phyloP scores from a whole-genome alignment of 2,888 invertebrate species.

The Prosopocoilus inquinatus region DNA sequence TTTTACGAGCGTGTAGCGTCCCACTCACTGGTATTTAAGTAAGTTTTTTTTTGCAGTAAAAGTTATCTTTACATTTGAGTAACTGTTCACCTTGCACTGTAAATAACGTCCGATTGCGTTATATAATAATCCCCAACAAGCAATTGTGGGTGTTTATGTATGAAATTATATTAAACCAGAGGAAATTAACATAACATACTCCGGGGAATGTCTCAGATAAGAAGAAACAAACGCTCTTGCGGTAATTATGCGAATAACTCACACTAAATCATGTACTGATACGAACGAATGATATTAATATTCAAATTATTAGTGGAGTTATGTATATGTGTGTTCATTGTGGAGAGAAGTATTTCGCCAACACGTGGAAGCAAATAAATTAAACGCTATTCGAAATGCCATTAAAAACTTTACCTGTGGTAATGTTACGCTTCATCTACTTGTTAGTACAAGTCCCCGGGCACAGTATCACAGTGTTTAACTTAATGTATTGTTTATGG shows the following conservation, averaged over 20 bases:
- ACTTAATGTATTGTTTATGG: constrained; percentile 12
- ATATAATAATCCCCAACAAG: constrained; percentile 1
- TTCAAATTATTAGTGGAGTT: constrained; percentile 1
- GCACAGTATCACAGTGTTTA: constrained; percentile 9
- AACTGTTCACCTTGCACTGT: too few species aligned
- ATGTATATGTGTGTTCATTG: not conserved
- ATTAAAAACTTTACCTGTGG: constrained; percentile 2
- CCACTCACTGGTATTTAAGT: too few species aligned
- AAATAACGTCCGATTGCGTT: too few species aligned
- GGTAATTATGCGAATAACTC: constrained; percentile 15
- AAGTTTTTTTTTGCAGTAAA: too few species aligned
- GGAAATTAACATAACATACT: constrained; percentile 11
- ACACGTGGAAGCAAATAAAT: constrained; percentile 5
- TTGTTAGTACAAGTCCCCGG: constrained; percentile 22
- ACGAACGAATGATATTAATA: constrained; percentile 11
- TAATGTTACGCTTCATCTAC: constrained; percentile 26
- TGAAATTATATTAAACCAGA: constrained; percentile 7
- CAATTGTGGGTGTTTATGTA: constrained; percentile 9
- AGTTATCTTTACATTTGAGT: too few species aligned
- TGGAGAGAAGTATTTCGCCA: constrained; percentile 1
- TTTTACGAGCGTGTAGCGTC: too few species aligned
- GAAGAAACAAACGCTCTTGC: constrained; percentile 11
- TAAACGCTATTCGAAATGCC: not conserved
- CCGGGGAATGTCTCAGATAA: constrained; percentile 12
- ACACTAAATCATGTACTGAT: constrained; percentile 8